These are phyloP conservation scores for Zaprionus vittiger DNA, from an alignment of 1,140 invertebrate genomes.

Conservation along the genomic window DNA sequence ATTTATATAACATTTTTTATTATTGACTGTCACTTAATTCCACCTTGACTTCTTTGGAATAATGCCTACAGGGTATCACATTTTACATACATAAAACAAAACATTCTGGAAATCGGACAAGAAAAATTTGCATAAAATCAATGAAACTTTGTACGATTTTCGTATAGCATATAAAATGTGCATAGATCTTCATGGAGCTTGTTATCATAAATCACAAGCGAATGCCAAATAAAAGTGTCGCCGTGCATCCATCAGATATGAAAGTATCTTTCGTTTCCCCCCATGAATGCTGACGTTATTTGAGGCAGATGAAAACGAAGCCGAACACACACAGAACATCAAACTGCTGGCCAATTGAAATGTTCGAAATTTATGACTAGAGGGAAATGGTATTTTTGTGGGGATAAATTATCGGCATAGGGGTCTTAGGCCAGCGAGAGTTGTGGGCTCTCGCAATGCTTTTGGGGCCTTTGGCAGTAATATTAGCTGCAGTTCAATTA, in stretches of 20 bases:
- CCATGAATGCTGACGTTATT: conserved; percentile 58
- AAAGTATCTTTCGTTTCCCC: conserved; percentile 30
- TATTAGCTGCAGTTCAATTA: conserved; percentile 57
- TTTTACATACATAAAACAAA: conserved; percentile 33
- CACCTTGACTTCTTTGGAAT: too few relatives aligned
- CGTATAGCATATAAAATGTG: conserved; percentile 39
- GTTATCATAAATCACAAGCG: conserved; percentile 74
- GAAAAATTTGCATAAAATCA: conserved; percentile 74
- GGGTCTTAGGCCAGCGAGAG: conserved; percentile 3
- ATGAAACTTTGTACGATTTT: conserved; percentile 56
- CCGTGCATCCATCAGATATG: conserved; percentile 57
- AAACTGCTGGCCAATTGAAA: conserved; percentile 68
- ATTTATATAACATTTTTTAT: too few relatives aligned
- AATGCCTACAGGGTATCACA: conserved; percentile 11
- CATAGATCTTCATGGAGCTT: conserved; percentile 61
- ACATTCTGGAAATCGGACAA: conserved; percentile 25
- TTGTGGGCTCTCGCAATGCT: conserved; percentile 5
- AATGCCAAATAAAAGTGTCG: conserved; percentile 71
- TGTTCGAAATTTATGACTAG: conserved; percentile 64
- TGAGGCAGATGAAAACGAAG: conserved; percentile 69
- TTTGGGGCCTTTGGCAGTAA: conserved; percentile 33
- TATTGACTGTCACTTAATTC: too few relatives aligned
- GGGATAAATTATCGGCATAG: conserved; percentile 44
- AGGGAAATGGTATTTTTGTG: conserved; percentile 34
- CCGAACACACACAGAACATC: conserved; percentile 31